Conservation (phyloP, 2,888 invertebrate species). For the Trilocha varians region DNA sequence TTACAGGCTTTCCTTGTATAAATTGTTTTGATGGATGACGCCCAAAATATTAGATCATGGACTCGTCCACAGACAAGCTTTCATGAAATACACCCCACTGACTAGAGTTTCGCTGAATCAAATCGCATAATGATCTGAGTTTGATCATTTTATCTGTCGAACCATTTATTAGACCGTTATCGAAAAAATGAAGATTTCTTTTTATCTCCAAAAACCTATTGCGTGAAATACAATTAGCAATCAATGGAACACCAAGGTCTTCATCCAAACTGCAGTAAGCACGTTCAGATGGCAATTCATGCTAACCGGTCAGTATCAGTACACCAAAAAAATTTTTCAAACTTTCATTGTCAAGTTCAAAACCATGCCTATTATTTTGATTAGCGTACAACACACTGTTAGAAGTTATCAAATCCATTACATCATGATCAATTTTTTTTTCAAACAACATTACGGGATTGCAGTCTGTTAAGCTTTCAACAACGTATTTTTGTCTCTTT, state of each 20-base stretch:
- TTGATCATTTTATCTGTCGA: slow-evolving; percentile 14
- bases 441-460: slow-evolving; percentile 13
- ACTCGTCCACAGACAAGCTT: slow-evolving; percentile 12
- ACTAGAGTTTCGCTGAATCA: slow-evolving; percentile 2
- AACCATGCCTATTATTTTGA: slow-evolving; percentile 14
- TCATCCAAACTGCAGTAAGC: slow-evolving; percentile 26
- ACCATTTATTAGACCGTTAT: slow-evolving; percentile 10
- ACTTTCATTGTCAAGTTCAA: slow-evolving; percentile 12
- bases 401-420: slow-evolving; percentile 12
- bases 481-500: slow-evolving; percentile 14
- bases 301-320: slow-evolving; percentile 24
- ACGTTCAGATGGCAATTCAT: slow-evolving; percentile 23
- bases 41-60: slow-evolving; percentile 14
- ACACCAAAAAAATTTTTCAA: slow-evolving; percentile 11
- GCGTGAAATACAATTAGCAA: slow-evolving; percentile 18
- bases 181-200: slow-evolving; percentile 13
- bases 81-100: slow-evolving; percentile 11
- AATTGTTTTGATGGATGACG: slow-evolving; percentile 13
- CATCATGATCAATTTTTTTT: slow-evolving; percentile 13
- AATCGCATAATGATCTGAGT: slow-evolving; percentile 11
- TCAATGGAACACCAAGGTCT: slow-evolving; percentile 19
- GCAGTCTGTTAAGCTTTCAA: slow-evolving; percentile 15
- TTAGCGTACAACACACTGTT: slow-evolving; percentile 14
- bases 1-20: slow-evolving; percentile 15
- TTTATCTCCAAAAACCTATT: slow-evolving; percentile 18